These are phyloP conservation scores for Pseudolaguvia tuberculata DNA, from an alignment of 2,113 vertebrate genomes.

Conservation along the genomic window DNA sequence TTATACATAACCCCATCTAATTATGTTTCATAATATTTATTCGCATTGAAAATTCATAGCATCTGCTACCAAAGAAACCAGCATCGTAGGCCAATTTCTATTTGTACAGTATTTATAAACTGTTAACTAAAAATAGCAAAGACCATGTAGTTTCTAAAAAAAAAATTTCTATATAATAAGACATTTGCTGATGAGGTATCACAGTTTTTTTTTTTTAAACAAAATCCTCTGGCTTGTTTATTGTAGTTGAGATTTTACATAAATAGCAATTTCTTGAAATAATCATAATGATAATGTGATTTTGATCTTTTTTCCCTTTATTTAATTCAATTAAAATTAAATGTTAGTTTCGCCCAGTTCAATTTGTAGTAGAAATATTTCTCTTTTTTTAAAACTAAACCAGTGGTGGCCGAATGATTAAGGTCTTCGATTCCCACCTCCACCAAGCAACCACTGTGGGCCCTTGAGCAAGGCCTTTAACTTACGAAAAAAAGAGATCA, in stretches of 20 bases:
- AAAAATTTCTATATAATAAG: background rate
- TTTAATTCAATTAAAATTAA: too few relatives aligned
- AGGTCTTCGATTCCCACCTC: too few relatives aligned
- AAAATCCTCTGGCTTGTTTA: background rate
- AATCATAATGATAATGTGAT: background rate
- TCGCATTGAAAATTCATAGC: constrained; percentile 9
- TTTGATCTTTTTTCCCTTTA: too few relatives aligned
- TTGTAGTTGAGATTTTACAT: background rate
- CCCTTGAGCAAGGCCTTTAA: too few relatives aligned
- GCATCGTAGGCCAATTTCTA: background rate
- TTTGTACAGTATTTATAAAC: background rate
- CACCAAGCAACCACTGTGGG: too few relatives aligned
- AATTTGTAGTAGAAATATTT: too few relatives aligned
- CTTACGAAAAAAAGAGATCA: too few relatives aligned
- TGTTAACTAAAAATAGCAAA: background rate
- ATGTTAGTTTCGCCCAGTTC: too few relatives aligned
- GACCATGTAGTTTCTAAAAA: background rate
- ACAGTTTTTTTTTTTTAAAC: background rate
- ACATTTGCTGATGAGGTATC: background rate
- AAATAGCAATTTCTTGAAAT: background rate
- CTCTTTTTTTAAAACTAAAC: too few relatives aligned
- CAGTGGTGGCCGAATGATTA: too few relatives aligned
- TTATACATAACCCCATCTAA: constrained; percentile 37
- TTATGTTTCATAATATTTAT: constrained; percentile 40
- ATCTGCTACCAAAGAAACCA: background rate